Base-by-base conservation (phyloP, 2,113 vertebrate genomes). In the Thamnophis sirtalis region DNA sequence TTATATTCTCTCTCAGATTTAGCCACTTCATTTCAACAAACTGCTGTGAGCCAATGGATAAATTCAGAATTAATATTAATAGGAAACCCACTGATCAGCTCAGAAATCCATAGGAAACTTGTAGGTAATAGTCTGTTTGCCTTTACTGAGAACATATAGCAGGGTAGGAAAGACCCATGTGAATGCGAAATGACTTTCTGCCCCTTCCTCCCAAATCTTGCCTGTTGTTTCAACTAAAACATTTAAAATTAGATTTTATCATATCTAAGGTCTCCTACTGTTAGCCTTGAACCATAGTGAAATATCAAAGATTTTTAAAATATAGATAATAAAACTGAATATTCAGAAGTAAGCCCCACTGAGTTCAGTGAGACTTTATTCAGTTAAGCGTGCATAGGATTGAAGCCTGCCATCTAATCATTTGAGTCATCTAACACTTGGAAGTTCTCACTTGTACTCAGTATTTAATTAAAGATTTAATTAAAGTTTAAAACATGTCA, bases 11-110 rank as follows among this genome's bases (percentile, higher is more conserved):
- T 89, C 21, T 63, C 1, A 89, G 38, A 93, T 0, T 0, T 90
- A 89, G 53, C 21, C 26, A 43, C 48, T 89, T 89, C 51, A 92
- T 6, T 7, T 53, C 48, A 90, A 89, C 0, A 1, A 63, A 86
- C 68, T 93, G 56, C 87, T 58, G 85, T 91, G 91, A 93, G 49
- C 13, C n/a, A 91, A 87, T 15, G 86, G 17, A 33, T 50, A 94
- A 4, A 51, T 50, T 89, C 56, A 93, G 88, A 93, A 88, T 84
- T 10, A 58, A 91, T 88, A 63, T 93, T 94, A 89, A 88, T 38
- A 90, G 28, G 48, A 73, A 93, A 63, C 10, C 73, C 22, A 88
- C 93, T 92, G 5, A 93, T 26, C 33, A 94, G 10, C 15, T 73
- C 51, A 51, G 38, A 88, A 89, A 89, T 92, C 24, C 15, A 84